A percentile compares a stretch with the other conserved stretches of the same genome.
These are phyloP conservation scores for Zaprionus inermis DNA, from an alignment of 1,140 invertebrate species.

Conservation along the genomic window DNA sequence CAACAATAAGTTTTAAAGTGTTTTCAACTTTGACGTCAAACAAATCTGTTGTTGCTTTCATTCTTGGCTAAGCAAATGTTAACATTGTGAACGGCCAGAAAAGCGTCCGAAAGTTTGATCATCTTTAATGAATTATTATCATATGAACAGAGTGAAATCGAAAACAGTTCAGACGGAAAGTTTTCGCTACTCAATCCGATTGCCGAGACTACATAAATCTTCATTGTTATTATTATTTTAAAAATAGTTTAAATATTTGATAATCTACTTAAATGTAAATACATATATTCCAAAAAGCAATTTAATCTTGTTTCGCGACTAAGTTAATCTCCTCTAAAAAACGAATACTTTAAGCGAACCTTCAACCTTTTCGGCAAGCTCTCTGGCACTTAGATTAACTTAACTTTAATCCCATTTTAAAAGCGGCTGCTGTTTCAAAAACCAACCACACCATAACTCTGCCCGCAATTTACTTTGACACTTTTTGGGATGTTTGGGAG, in stretches of 20 bases:
- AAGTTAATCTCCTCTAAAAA: background rate
- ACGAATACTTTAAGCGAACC: background rate
- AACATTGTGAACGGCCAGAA: background rate
- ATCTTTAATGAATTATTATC: conserved; percentile 2
- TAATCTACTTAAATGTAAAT: too few species aligned
- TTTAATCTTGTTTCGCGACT: too few species aligned
- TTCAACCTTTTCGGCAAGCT: background rate
- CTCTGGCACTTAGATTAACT: conserved; percentile 15
- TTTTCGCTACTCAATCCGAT: background rate
- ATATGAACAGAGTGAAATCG: background rate
- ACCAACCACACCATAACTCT: background rate
- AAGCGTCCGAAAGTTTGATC: background rate
- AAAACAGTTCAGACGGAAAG: background rate
- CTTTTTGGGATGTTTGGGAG: background rate
- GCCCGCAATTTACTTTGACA: conserved; percentile 34
- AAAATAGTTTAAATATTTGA: too few species aligned
- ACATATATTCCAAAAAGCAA: too few species aligned
- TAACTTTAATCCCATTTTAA: conserved; percentile 24
- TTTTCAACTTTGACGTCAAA: conserved; percentile 43
- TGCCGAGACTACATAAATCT: too few species aligned
- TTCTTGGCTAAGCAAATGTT: conserved; percentile 10
- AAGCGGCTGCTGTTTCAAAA: background rate
- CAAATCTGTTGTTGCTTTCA: conserved; percentile 18
- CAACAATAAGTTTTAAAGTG: conserved; percentile 40
- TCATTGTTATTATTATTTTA: too few species aligned